Evolutionary conservation across 2,888 invertebrate genomes (phyloP).

Genomic region (Sarcophaga variegata): DNA sequence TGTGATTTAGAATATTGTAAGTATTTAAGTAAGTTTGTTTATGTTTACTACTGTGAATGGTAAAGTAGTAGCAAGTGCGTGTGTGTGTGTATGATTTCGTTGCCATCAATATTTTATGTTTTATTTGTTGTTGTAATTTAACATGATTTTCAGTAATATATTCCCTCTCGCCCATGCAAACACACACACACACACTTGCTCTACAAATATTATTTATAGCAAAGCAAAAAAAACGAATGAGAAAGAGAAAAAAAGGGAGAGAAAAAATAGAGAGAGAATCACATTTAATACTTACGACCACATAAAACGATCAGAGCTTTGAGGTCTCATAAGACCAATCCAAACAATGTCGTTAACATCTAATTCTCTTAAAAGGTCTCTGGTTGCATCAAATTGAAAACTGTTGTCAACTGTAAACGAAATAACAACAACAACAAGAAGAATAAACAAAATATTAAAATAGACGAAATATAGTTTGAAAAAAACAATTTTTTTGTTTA

Average conservation of each 20-base stretch:
- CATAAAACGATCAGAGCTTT: slow-evolving; percentile 87
- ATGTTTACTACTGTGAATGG: not conserved
- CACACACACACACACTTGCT: not conserved
- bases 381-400: slow-evolving; percentile 89
- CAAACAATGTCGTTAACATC: slow-evolving; percentile 90
- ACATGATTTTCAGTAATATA: not conserved
- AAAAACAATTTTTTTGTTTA: not conserved
- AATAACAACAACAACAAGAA: not conserved
- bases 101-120: not conserved
- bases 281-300: slow-evolving; percentile 87
- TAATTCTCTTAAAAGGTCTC: slow-evolving; percentile 89
- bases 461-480: not conserved
- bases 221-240: not conserved
- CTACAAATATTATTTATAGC: not conserved
- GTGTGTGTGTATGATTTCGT: not conserved
- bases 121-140: slow-evolving; percentile 26
- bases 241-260: no score
- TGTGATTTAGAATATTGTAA: not conserved
- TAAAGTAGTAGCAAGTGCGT: not conserved
- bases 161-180: no score
- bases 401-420: slow-evolving; percentile 86
- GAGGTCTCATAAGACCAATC: slow-evolving; percentile 89
- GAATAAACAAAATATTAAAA: not conserved
- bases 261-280: not conserved
- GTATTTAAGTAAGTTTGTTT: not conserved